A percentile compares a stretch with the other conserved stretches of the same genome.
phyloP scores from a whole-genome alignment of 2,888 invertebrate species.

The Epinotia ramella region DNA sequence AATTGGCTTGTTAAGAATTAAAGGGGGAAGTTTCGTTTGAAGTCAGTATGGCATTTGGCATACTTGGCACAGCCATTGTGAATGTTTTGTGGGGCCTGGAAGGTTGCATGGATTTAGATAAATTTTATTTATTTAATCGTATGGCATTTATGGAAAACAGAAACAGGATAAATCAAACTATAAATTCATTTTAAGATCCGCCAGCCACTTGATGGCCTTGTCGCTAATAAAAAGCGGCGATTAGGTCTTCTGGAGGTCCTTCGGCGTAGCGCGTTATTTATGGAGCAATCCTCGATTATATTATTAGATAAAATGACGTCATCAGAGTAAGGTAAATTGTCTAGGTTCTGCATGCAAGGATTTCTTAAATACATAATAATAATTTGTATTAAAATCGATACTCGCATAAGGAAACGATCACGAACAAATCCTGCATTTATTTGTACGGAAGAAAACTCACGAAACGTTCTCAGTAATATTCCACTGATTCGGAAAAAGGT shows the following conservation, averaged over 20 bases:
- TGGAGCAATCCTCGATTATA: too few relatives aligned
- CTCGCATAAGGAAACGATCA: background rate
- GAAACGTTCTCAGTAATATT: conserved; percentile 26
- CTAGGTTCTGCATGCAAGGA: background rate
- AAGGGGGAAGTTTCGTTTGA: conserved; percentile 71
- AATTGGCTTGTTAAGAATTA: conserved; percentile 73
- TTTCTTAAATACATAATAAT: background rate
- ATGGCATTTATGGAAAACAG: too few relatives aligned
- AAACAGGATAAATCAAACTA: too few relatives aligned
- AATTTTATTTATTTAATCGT: too few relatives aligned
- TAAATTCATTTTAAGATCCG: too few relatives aligned
- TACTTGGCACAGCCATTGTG: conserved; percentile 27
- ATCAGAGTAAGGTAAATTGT: background rate
- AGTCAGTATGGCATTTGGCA: conserved; percentile 47
- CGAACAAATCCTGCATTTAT: background rate
- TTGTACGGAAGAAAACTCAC: background rate
- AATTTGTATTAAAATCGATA: background rate
- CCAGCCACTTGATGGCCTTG: too few relatives aligned
- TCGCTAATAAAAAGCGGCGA: too few relatives aligned
- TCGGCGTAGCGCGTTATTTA: too few relatives aligned
- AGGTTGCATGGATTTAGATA: conserved; percentile 1
- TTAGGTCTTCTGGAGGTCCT: too few relatives aligned
- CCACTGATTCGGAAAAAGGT: conserved; percentile 42
- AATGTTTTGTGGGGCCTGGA: background rate
- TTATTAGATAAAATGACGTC: background rate